Conservation (phyloP, 2,113 vertebrate genomes). For the Condylura cristata region DNA sequence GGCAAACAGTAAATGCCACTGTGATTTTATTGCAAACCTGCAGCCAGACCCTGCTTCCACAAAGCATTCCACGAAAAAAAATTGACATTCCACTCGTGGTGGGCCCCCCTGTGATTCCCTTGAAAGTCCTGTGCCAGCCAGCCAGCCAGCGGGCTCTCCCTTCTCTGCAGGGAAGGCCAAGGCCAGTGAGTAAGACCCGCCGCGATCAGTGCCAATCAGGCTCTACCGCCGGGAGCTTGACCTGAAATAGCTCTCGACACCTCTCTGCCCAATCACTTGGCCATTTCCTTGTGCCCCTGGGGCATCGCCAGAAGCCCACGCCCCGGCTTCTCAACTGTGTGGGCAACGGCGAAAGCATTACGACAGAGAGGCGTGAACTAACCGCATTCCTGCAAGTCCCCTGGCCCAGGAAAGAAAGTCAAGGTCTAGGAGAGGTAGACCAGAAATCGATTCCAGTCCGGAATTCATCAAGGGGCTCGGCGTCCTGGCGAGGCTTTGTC, state of each 20-base stretch:
- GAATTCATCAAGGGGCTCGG: neutral
- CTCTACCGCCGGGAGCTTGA: neutral
- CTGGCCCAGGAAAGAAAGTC: neutral
- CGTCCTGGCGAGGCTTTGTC: no score
- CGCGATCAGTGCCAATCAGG: neutral
- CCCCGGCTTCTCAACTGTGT: neutral
- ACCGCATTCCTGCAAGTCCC: neutral
- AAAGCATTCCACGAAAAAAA: neutral
- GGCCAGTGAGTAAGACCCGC: neutral
- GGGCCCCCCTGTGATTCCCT: neutral
- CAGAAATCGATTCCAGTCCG: rapidly evolving
- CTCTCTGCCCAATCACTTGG: rapidly evolving
- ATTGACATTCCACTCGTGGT: neutral
- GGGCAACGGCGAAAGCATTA: neutral
- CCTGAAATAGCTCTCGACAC: neutral
- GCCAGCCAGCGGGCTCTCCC: neutral
- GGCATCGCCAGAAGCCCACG: neutral
- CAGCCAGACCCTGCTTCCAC: neutral
- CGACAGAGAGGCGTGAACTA: rapidly evolving
- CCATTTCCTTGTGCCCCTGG: neutral
- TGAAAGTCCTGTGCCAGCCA: neutral
- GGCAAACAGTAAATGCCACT: neutral
- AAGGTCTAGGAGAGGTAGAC: neutral
- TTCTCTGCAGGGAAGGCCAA: neutral
- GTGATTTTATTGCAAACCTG: neutral